Evolutionary conservation across 1,140 invertebrate genomes (phyloP), one percentile per base, ranked within the genome.

Genomic region (Sinonovacula constricta): DNA sequence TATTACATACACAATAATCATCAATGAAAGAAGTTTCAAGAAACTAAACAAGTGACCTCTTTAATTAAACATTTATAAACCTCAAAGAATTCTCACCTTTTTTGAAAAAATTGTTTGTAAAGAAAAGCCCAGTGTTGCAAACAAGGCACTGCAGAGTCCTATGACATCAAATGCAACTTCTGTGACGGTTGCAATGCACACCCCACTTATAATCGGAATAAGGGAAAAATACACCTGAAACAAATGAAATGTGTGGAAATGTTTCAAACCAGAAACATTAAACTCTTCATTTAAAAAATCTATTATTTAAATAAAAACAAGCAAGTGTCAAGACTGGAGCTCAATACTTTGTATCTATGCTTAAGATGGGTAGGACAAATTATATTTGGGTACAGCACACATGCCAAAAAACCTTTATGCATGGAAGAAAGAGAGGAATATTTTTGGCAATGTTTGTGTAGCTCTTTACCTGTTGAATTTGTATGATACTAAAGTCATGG

Each of bases 51-150:
- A n/a, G n/a, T n/a, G n/a, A n/a, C n/a, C n/a, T n/a, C n/a, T n/a
- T n/a, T n/a, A n/a, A n/a, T n/a, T n/a, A n/a, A n/a, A n/a, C n/a
- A n/a, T n/a, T n/a, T n/a, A n/a, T n/a, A n/a, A n/a, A n/a, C n/a
- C n/a, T n/a, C n/a, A n/a, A n/a, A n/a, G n/a, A n/a, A n/a, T n/a
- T n/a, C 74, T 81, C 91, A 96, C 97, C 93, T 98, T 98, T 92
- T 99, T 99, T 0, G 97, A 97, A 91, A 96, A 98, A 81, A 99
- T 97, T 90, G 98, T 97, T 90, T 97, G 96, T 79, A 98, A 92
- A 28, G 96, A 96, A 86, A 98, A 97, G 56, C 96, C 95, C 91
- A 96, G 94, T 1, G 97, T 98, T 2, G 97, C 95, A 74, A 95
- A 92, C 33, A 99, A 92, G 34, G 98, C 97, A 91, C 96, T 96